Conservation (phyloP, 2,888 invertebrate species). For the Notodonta dromedarius region DNA sequence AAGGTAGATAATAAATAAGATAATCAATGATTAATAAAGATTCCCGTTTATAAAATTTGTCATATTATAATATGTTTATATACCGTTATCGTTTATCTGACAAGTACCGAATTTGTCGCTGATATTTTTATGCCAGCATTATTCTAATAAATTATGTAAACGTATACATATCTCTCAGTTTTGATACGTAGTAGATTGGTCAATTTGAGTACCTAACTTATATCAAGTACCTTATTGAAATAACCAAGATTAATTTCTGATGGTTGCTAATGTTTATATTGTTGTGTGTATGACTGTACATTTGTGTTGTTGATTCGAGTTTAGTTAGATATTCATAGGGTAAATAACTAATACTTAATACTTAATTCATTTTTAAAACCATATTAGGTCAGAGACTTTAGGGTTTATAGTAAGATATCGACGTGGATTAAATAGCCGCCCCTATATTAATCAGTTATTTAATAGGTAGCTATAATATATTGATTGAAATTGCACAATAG, state of each 20-base stretch:
- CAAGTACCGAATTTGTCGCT: slow-evolving; percentile 13
- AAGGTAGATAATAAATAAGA: slow-evolving; percentile 2
- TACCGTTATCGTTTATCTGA: slow-evolving; percentile 10
- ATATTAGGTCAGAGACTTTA: no score
- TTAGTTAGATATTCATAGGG: background rate
- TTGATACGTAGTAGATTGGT: background rate
- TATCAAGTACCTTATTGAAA: no score
- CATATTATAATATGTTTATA: slow-evolving; percentile 14
- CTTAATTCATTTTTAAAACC: no score
- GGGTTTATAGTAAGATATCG: no score
- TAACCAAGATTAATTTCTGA: no score
- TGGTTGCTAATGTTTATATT: background rate
- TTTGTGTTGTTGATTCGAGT: background rate
- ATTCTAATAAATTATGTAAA: background rate
- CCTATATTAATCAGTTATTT: no score
- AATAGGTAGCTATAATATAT: no score
- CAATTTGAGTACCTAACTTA: background rate
- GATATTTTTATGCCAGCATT: slow-evolving; percentile 19
- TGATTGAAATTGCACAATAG: no score
- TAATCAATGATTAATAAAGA: slow-evolving; percentile 18
- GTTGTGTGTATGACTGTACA: background rate
- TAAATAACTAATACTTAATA: no score
- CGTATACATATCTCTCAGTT: background rate
- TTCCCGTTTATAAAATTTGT: slow-evolving; percentile 11
- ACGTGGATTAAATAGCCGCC: no score